Base-by-base conservation (phyloP, 53 echinoderm and acorn worm species). In the Zoroaster sp. region DNA sequence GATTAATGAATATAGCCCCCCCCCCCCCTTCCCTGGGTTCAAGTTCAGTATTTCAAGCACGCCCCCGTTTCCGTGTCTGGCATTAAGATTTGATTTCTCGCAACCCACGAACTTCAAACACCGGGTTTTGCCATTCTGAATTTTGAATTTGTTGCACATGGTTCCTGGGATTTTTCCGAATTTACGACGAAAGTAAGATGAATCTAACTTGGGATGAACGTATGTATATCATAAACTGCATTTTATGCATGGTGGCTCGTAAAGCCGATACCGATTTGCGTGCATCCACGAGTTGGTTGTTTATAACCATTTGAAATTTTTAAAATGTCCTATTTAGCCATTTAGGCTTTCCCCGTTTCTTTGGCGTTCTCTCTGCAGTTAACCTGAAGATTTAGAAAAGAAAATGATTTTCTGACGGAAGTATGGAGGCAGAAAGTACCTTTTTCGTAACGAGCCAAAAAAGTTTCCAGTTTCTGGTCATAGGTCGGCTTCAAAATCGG, bases 1-100 rank as follows among this genome's bases (percentile, higher is more conserved):
- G 72, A 46, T 71, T 39, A n/a, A 40, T 86, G 39, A 86, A 86
- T 23, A 49, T 28, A 14, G 40, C 45, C 41, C 70, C 40, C 70
- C 15, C n/a, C 4, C 86, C 86, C 4, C 12, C 86, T 86, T 86
- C 86, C 53, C 35, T 80, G 53, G 76, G 76, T 21, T 18, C 43
- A 25, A 25, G 21, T 41, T 32, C 76, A 76, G 49, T 47, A 10
- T 76, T 76, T 33, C 42, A 43, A 15, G 20, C 17, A 45, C 4
- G 1, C 35, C 54, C 80, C 12, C 31, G 15, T 6, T 33, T 54
- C 80, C n/a, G n/a, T n/a, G n/a, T n/a, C n/a, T n/a, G n/a, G n/a
- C n/a, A n/a, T n/a, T n/a, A n/a, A n/a, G n/a, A n/a, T n/a, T n/a
- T n/a, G n/a, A n/a, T n/a, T n/a, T n/a, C n/a, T n/a, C n/a, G n/a